A percentile compares a stretch with the other conserved stretches of the same genome.
Evolutionary conservation across 2,797 vertebrate species (phyloP).

Genomic region (Dermochelys coriacea): DNA sequence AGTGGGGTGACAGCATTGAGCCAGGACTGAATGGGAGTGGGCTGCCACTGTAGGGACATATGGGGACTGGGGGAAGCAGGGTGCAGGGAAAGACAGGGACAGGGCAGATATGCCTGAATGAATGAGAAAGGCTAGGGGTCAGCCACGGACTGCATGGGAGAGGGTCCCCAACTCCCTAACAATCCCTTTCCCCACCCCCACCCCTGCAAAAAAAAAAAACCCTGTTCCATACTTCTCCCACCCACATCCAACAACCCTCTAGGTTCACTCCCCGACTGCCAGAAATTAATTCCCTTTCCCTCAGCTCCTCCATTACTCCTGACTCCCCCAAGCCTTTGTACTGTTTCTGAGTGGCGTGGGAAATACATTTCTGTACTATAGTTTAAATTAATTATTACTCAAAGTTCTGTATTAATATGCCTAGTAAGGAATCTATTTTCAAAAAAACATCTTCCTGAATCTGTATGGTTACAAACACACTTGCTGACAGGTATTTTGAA

Average conservation of each 20-base stretch:
- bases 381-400: neutral
- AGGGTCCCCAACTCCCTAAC: neutral
- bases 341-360: neutral
- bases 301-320: neutral
- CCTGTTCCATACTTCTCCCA: neutral
- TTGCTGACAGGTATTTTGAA: neutral
- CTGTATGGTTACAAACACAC: neutral
- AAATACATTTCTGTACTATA: neutral
- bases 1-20: neutral
- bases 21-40: neutral
- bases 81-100: neutral
- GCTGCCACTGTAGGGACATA: neutral
- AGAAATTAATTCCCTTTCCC: neutral
- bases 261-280: neutral
- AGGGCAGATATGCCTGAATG: neutral
- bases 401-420: neutral
- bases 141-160: neutral
- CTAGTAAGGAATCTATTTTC: neutral
- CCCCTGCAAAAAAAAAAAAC: too few species aligned
- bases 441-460: neutral
- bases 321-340: neutral
- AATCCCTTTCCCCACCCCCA: neutral
- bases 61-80: neutral
- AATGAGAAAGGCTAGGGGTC: neutral
- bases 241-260: neutral